Evolutionary conservation across 2,797 vertebrate genomes (phyloP), one percentile per base, ranked within the genome.

Genomic region (Xenentodon cancila): DNA sequence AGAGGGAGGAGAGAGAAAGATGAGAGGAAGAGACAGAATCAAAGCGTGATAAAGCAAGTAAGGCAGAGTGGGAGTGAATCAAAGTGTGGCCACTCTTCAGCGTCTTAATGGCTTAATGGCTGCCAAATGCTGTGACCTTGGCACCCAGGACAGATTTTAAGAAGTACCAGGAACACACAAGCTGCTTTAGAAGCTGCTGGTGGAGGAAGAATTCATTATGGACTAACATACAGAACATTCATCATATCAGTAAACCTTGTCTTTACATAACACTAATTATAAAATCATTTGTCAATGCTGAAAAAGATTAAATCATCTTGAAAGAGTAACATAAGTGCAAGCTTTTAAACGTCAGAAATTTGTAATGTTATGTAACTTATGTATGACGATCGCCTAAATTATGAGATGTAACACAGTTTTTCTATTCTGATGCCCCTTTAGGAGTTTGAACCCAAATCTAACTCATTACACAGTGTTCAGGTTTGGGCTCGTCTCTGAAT

Each of bases 71-170:
- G 59, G 65, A 55, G 60, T 63, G 40, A 68, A 55, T 71, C 48
- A 59, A 66, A 73, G 77, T 62, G 60, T 79, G 61, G 68, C 71
- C 74, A 73, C 32, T 53, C 50, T 53, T 57, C 66, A 59, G 53
- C 42, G 53, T 82, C 85, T 88, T 85, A 88, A 78, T 85, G 83
- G 84, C 84, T 88, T 88, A 88, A 79, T 86, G 68, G 59, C 79
- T 62, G 76, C 79, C 80, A 75, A 81, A 78, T 53, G 69, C 81
- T 82, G 51, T 76, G 85, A 82, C 86, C 81, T 88, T 87, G 84
- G 75, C 80, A 70, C 67, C 71, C 58, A 58, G 73, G 75, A 54
- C 68, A 80, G 79, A 85, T 75, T 80, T 62, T 84, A 84, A 84
- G 66, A 59, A 59, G 64, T 84, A 78, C 79, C 55, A 55, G 70